Conservation (phyloP, 2,888 invertebrate genomes). For the Argyresthia goedartella region DNA sequence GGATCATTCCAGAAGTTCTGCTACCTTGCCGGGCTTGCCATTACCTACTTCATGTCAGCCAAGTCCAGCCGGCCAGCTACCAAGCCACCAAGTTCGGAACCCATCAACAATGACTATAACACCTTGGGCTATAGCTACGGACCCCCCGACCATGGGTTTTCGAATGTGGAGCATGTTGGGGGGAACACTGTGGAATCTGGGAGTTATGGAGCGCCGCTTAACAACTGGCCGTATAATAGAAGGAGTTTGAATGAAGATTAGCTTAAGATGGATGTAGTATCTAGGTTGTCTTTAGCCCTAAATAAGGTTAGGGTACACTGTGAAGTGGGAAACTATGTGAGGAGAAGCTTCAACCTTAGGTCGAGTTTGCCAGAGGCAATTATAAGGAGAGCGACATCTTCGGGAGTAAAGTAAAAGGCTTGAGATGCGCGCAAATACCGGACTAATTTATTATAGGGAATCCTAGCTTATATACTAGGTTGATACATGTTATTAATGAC, state of each 20-base stretch:
- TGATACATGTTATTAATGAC: too few relatives aligned
- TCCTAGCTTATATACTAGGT: too few relatives aligned
- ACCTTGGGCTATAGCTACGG: slow-evolving; percentile 58
- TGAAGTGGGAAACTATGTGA: too few relatives aligned
- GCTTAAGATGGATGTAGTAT: not conserved
- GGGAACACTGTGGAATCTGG: slow-evolving; percentile 22
- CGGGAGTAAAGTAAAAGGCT: too few relatives aligned
- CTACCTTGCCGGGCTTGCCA: slow-evolving; percentile 36
- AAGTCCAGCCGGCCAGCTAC: slow-evolving; percentile 13
- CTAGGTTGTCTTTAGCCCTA: not conserved
- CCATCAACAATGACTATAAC: slow-evolving; percentile 34
- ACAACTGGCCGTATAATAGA: slow-evolving; percentile 6
- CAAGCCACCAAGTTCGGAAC: not conserved
- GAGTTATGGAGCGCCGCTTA: not conserved
- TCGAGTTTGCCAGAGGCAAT: too few relatives aligned
- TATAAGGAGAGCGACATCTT: too few relatives aligned
- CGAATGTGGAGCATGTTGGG: not conserved
- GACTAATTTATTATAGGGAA: too few relatives aligned
- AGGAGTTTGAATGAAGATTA: slow-evolving; percentile 1
- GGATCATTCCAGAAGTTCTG: slow-evolving; percentile 56
- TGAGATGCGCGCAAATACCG: too few relatives aligned
- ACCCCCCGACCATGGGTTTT: slow-evolving; percentile 25
- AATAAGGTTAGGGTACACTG: too few relatives aligned
- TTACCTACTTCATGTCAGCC: slow-evolving; percentile 46
- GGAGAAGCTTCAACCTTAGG: too few relatives aligned